phyloP scores from a whole-genome alignment of 2,797 vertebrate species.

The Pogonophryne albipinna region DNA sequence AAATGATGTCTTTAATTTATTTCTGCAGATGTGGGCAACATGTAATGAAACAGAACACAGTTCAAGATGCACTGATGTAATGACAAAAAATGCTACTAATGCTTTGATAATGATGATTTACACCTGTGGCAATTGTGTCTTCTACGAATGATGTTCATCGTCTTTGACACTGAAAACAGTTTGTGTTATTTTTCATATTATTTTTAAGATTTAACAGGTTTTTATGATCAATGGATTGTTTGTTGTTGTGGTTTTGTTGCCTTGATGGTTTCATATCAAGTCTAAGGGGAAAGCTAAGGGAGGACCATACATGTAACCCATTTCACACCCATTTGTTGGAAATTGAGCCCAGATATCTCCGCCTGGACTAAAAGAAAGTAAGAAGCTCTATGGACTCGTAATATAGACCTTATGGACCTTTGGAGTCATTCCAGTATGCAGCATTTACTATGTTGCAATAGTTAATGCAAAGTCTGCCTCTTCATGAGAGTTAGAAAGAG shows the following conservation, averaged over 20 bases:
- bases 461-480: constrained; percentile 45
- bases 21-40: background rate
- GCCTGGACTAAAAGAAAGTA: background rate
- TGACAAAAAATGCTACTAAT: background rate
- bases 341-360: background rate
- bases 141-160: background rate
- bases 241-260: too few species aligned
- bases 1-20: background rate
- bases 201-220: too few species aligned
- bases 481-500: background rate
- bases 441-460: constrained; percentile 10
- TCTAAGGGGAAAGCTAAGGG: background rate
- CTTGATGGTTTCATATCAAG: background rate
- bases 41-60: background rate
- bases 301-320: background rate
- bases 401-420: background rate
- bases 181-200: too few species aligned
- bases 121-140: background rate
- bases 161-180: too few species aligned
- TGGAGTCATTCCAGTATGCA: constrained; percentile 8
- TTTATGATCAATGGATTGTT: too few species aligned
- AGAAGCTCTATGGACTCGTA: background rate
- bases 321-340: background rate
- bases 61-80: background rate
- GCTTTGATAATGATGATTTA: background rate